Conservation (phyloP, 1,140 invertebrate species). For the Aphelenchoides fujianensis region DNA sequence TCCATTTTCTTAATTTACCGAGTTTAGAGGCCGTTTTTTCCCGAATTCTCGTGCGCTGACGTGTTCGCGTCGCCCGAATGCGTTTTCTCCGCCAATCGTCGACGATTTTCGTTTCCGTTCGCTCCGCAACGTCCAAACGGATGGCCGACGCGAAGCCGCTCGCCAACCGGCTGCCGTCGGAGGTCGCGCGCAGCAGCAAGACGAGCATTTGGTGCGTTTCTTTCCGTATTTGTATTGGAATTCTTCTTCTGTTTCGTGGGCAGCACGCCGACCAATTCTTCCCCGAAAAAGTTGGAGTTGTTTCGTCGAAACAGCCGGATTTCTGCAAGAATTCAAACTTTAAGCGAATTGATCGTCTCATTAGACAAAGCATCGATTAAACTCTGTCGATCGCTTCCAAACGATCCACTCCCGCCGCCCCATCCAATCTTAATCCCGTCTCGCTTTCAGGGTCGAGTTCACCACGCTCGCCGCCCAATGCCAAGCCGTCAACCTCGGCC, state of each 20-base stretch:
- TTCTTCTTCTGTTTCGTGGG: too few species aligned
- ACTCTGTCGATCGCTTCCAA: too few species aligned
- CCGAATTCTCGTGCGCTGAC: too few species aligned
- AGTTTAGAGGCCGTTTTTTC: too few species aligned
- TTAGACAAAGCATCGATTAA: too few species aligned
- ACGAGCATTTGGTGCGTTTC: conserved; percentile 32
- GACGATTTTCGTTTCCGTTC: conserved; percentile 1
- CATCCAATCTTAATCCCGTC: background rate
- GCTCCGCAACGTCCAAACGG: background rate
- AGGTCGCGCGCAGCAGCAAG: conserved; percentile 12
- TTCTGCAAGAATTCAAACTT: too few species aligned
- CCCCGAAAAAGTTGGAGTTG: background rate
- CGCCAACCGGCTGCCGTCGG: conserved; percentile 4
- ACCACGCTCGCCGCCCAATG: conserved; percentile 79
- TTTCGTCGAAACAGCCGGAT: background rate
- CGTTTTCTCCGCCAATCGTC: too few species aligned
- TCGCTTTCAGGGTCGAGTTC: conserved; percentile 92
- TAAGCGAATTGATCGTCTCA: too few species aligned
- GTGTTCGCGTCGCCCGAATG: too few species aligned
- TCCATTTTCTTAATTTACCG: too few species aligned
- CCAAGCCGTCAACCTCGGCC: conserved; percentile 89
- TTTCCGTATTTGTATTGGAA: background rate
- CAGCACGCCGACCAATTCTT: too few species aligned
- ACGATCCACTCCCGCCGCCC: too few species aligned
- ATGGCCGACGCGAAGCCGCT: background rate